A percentile compares a stretch with the other conserved stretches of the same genome.
Evolutionary conservation across 1,140 invertebrate genomes (phyloP).

Genomic region (Tigriopus japonicus): DNA sequence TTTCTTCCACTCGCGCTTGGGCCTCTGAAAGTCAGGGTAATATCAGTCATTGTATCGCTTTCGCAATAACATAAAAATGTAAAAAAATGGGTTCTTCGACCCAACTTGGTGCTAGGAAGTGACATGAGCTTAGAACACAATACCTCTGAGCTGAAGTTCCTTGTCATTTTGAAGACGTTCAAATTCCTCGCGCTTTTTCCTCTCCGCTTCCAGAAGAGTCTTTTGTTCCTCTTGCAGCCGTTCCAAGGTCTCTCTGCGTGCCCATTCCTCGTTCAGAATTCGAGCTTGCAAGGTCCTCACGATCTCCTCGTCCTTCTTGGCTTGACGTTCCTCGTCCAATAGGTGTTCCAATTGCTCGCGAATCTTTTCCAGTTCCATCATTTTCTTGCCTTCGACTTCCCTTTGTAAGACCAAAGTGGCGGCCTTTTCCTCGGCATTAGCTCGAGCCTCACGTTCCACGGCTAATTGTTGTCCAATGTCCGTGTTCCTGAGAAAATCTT

Average conservation of each 20-base stretch:
- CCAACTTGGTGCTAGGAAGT: no score
- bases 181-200: constrained; percentile 47
- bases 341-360: constrained; percentile 29
- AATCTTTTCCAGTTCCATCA: constrained; percentile 47
- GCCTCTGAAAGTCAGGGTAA: constrained; percentile 12
- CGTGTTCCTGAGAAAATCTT: neutral
- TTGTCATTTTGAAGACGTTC: constrained; percentile 47
- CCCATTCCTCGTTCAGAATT: constrained; percentile 60
- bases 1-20: constrained; percentile 8
- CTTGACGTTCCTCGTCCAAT: constrained; percentile 51
- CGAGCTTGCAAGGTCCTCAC: constrained; percentile 48
- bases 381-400: constrained; percentile 44
- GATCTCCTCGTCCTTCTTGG: constrained; percentile 62
- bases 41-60: no score
- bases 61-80: no score
- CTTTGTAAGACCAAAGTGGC: constrained; percentile 42
- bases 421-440: constrained; percentile 34
- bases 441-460: constrained; percentile 30
- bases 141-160: constrained; percentile 39
- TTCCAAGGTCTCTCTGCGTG: constrained; percentile 55
- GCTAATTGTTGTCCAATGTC: neutral
- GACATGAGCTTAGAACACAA: no score
- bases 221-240: constrained; percentile 50
- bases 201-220: constrained; percentile 45
- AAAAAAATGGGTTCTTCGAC: no score